Evolutionary conservation across 2,888 invertebrate genomes (phyloP), one percentile per base, ranked within the genome.

Genomic region (Drosophila barbarae): DNA sequence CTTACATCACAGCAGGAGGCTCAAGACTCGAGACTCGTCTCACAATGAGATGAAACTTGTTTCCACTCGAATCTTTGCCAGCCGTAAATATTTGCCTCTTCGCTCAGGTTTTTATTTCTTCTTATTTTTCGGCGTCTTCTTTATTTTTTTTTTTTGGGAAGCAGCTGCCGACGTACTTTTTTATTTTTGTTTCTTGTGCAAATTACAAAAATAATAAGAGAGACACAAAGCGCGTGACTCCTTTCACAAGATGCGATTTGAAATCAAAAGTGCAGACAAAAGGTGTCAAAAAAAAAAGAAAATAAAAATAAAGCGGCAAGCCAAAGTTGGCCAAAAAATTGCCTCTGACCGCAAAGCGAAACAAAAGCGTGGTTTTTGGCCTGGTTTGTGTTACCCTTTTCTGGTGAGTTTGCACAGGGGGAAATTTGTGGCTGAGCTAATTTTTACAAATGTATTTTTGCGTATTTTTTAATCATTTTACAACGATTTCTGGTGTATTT

Each of bases 191-290:
- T 74, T 74, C 65, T 63, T 75, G 65, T 71, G 76, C 73, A 69
- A 81, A 82, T 66, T 70, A 76, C 75, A 85, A 72, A 73, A 76
- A 71, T 71, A 72, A 72, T 71, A 73, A 72, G 69, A 64, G 67
- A 69, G 67, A 74, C 73, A 69, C 71, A 73, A 80, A 78, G 77
- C 84, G 83, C 88, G 85, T 87, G 87, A 88, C 79, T 86, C 82
- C 87, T 88, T 87, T 86, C 86, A 87, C 84, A 83, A 79, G 84
- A 54, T 69, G 57, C 56, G 56, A 56, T 53, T 61, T 38, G 69
- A 70, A 70, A 72, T 65, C 64, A 70, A 77, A 80, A 77, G 67
- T 74, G 73, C 71, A 83, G 71, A 85, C 80, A 84, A 83, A 78
- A 80, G 73, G 81, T 84, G 84, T 80, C 72, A 77, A 75, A 74